Conservation (phyloP, 2,797 vertebrate species). For the Poecilia picta region DNA sequence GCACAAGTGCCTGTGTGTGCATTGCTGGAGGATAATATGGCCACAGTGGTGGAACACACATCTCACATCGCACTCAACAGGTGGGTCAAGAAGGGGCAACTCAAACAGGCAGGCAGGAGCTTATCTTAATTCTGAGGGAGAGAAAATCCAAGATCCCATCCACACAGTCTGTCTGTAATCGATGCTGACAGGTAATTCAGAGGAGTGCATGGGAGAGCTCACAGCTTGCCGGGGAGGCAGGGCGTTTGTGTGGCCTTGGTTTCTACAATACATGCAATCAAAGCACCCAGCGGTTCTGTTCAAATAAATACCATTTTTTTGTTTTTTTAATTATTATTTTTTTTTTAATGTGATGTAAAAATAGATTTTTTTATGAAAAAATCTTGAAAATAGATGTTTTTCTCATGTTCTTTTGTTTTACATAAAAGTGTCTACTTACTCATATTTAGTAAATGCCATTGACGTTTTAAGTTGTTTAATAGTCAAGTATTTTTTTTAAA, state of each 20-base stretch:
- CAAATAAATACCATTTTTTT: conserved; percentile 35
- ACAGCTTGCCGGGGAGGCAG: conserved; percentile 60
- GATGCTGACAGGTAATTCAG: conserved; percentile 85
- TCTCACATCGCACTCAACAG: conserved; percentile 67
- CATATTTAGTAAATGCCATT: neutral
- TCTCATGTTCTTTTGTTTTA: neutral
- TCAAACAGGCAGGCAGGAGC: conserved; percentile 77
- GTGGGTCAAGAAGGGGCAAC: conserved; percentile 80
- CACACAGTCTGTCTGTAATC: conserved; percentile 78
- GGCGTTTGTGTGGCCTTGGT: conserved; percentile 58
- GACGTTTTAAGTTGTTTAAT: neutral
- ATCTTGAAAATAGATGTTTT: neutral
- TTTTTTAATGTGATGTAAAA: neutral
- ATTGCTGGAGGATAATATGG: conserved; percentile 57
- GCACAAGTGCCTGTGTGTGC: conserved; percentile 30
- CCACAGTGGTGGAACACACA: conserved; percentile 52
- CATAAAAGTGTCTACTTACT: neutral
- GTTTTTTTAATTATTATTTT: neutral
- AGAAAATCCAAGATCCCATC: conserved; percentile 84
- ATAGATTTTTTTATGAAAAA: neutral
- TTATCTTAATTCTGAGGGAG: conserved; percentile 85
- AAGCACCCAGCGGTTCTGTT: conserved; percentile 52
- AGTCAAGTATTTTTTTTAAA: neutral
- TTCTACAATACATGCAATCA: conserved; percentile 66
- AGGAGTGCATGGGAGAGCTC: conserved; percentile 72